Conservation (phyloP, 2,888 invertebrate species). For the Pteria penguin region DNA sequence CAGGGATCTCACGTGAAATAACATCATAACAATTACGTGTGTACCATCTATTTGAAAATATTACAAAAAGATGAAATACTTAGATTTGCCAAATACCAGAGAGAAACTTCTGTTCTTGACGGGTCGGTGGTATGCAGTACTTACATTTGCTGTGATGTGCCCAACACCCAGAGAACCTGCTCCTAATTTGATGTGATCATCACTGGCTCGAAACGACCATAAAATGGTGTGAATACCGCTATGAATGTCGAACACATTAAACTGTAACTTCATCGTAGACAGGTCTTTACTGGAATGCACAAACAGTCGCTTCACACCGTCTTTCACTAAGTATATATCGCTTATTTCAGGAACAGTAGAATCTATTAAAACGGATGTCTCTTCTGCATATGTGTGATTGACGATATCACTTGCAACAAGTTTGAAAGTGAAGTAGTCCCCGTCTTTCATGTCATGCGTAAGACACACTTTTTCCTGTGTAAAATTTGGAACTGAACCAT, state of each 20-base stretch:
- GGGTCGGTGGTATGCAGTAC: no score
- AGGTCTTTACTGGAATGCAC: constrained; percentile 58
- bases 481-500: constrained; percentile 44
- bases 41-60: no score
- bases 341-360: constrained; percentile 48
- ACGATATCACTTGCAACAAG: constrained; percentile 52
- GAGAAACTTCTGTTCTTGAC: no score
- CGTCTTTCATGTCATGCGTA: constrained; percentile 40
- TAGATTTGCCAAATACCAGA: no score
- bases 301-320: constrained; percentile 47
- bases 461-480: constrained; percentile 44
- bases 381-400: constrained; percentile 42
- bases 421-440: constrained; percentile 45
- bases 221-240: constrained; percentile 53
- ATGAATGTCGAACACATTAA: constrained; percentile 57
- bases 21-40: no score
- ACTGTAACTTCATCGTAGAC: constrained; percentile 49
- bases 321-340: constrained; percentile 49
- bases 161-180: neutral
- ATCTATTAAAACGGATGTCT: constrained; percentile 51
- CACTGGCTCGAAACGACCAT: constrained; percentile 19
- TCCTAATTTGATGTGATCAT: constrained; percentile 3
- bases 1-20: no score
- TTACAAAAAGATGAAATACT: no score
- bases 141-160: neutral